phyloP scores from a whole-genome alignment of 2,888 invertebrate genomes.

The Latrodectus elegans region DNA sequence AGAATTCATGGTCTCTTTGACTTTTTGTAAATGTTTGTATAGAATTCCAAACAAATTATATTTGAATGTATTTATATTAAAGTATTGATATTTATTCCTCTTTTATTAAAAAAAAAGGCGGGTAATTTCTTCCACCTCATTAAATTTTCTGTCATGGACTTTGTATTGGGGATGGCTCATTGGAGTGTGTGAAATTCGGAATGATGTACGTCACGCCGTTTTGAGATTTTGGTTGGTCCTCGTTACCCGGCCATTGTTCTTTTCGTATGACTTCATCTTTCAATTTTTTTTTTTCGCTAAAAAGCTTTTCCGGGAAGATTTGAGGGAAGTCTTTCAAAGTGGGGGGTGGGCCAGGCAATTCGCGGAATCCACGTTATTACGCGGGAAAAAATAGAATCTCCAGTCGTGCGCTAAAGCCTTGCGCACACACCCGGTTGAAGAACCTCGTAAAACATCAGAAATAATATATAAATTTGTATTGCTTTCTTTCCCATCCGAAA shows the following conservation, averaged over 20 bases:
- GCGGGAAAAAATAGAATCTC: background rate
- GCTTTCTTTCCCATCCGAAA: constrained; percentile 16
- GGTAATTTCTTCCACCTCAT: background rate
- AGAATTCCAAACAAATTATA: too few relatives aligned
- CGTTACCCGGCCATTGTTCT: constrained; percentile 53
- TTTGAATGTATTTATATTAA: too few relatives aligned
- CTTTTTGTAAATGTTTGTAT: too few relatives aligned
- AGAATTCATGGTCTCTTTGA: too few relatives aligned
- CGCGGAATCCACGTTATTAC: constrained; percentile 21
- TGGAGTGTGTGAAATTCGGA: too few relatives aligned
- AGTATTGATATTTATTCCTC: too few relatives aligned
- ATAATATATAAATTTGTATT: background rate
- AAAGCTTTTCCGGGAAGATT: background rate
- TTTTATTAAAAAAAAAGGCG: too few relatives aligned
- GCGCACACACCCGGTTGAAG: constrained; percentile 4
- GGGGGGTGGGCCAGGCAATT: background rate
- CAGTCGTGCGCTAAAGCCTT: constrained; percentile 37
- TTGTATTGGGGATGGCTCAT: too few relatives aligned
- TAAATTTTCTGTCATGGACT: background rate
- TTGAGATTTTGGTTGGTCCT: constrained; percentile 7
- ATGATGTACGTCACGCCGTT: constrained; percentile 10
- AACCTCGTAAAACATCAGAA: background rate
- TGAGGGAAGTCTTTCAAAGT: background rate
- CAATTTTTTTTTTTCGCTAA: too few relatives aligned
- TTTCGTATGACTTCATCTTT: background rate